These are phyloP conservation scores for Pterobdella sp. DNA, from an alignment of 2,888 invertebrate genomes.

Conservation along the genomic window DNA sequence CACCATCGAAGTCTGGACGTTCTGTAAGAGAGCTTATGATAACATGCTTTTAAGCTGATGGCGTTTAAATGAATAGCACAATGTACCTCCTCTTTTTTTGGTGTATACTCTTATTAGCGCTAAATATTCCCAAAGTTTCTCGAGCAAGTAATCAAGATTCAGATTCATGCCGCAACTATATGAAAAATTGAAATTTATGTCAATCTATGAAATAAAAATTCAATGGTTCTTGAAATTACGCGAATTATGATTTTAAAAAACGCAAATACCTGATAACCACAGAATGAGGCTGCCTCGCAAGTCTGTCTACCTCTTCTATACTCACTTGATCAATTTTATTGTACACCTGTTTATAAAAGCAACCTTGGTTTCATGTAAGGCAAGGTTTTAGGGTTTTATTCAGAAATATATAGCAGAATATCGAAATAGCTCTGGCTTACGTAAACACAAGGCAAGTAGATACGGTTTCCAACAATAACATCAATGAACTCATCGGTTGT, in stretches of 20 bases:
- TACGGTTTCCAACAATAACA: constrained; percentile 88
- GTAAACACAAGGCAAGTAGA: constrained; percentile 92
- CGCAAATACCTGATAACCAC: constrained; percentile 75
- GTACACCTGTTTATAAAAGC: constrained; percentile 60
- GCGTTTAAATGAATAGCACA: background rate
- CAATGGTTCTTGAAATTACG: background rate
- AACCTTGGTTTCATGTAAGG: too few relatives aligned
- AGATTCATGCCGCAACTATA: constrained; percentile 94
- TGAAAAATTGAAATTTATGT: background rate
- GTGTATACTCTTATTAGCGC: constrained; percentile 91
- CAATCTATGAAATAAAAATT: background rate
- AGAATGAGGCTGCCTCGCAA: constrained; percentile 77
- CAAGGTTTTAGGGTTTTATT: background rate
- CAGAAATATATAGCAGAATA: background rate
- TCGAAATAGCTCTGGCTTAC: constrained; percentile 50
- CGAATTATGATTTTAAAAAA: background rate
- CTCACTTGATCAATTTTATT: constrained; percentile 99
- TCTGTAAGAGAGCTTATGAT: constrained; percentile 52
- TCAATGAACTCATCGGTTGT: constrained; percentile 94
- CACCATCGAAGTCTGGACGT: constrained; percentile 89
- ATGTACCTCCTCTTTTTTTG: constrained; percentile 77
- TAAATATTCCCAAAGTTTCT: constrained; percentile 85
- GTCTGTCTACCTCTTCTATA: constrained; percentile 90
- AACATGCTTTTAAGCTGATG: background rate
- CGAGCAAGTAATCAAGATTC: constrained; percentile 86